Evolutionary conservation across 2,888 invertebrate genomes (phyloP).

Genomic region (Chydorus sphaericus): DNA sequence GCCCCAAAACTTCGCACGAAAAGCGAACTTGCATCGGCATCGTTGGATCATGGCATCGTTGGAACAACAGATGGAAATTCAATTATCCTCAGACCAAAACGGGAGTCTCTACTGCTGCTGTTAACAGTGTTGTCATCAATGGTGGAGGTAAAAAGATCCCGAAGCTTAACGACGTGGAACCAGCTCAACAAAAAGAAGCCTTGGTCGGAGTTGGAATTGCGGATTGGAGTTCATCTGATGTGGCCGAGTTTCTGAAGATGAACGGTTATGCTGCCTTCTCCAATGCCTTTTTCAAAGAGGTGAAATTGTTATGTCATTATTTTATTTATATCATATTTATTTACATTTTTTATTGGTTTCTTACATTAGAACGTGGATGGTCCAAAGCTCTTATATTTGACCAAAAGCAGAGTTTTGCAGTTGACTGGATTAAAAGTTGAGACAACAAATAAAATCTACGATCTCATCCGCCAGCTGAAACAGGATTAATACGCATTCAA

Average conservation of each 20-base stretch:
- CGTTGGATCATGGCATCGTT: too few relatives aligned
- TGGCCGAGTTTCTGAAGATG: slow-evolving; percentile 73
- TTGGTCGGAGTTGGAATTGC: slow-evolving; percentile 38
- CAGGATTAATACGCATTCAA: too few relatives aligned
- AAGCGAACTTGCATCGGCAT: too few relatives aligned
- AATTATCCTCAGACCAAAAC: too few relatives aligned
- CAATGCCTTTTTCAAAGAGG: slow-evolving; percentile 41
- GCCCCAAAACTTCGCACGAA: too few relatives aligned
- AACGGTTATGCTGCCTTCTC: slow-evolving; percentile 58
- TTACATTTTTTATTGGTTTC: slow-evolving; percentile 24
- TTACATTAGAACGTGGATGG: slow-evolving; percentile 59
- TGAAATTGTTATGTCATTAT: slow-evolving; percentile 20
- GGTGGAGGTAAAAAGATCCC: slow-evolving; percentile 14
- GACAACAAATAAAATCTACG: slow-evolving; percentile 81
- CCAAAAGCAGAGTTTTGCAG: slow-evolving; percentile 79
- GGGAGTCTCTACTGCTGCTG: too few relatives aligned
- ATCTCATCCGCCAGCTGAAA: slow-evolving; percentile 80
- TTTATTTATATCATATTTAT: slow-evolving; percentile 2
- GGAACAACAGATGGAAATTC: too few relatives aligned
- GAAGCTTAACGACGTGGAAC: slow-evolving; percentile 16
- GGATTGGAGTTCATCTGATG: slow-evolving; percentile 71
- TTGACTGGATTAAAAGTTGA: slow-evolving; percentile 86
- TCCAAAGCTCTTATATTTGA: slow-evolving; percentile 56
- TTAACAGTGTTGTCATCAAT: not conserved
- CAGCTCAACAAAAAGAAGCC: slow-evolving; percentile 36